Conservation (phyloP, 1,140 invertebrate genomes). For the Whitmania pigra region DNA sequence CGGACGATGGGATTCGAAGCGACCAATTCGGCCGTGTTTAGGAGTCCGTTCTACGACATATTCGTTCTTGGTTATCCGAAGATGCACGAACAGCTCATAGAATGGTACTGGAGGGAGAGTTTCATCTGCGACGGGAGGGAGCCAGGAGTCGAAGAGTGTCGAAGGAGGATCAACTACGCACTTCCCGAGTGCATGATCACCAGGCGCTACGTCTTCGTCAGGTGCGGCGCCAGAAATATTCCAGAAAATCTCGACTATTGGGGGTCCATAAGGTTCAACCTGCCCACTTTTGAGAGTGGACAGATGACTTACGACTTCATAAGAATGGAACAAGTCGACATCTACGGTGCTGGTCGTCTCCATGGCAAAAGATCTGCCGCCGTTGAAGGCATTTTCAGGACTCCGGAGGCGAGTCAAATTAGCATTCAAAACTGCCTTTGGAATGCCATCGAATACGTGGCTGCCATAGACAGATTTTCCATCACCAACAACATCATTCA, state of each 20-base stretch:
- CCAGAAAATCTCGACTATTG: slow-evolving; percentile 65
- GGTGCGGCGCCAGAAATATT: slow-evolving; percentile 69
- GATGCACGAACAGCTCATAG: slow-evolving; percentile 28
- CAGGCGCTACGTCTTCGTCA: slow-evolving; percentile 76
- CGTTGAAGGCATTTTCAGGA: slow-evolving; percentile 62
- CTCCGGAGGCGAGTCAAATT: slow-evolving; percentile 63
- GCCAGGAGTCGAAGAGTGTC: slow-evolving; percentile 39
- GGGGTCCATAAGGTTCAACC: slow-evolving; percentile 86
- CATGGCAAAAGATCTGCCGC: slow-evolving; percentile 84
- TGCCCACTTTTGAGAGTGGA: slow-evolving; percentile 65
- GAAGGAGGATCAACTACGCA: slow-evolving; percentile 49
- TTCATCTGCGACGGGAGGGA: slow-evolving; percentile 71
- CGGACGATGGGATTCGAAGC: slow-evolving; percentile 77
- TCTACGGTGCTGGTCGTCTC: slow-evolving; percentile 84
- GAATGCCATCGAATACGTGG: slow-evolving; percentile 81
- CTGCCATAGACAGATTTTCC: slow-evolving; percentile 53
- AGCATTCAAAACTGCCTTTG: slow-evolving; percentile 70
- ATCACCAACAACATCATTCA: slow-evolving; percentile 52
- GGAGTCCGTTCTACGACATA: slow-evolving; percentile 37
- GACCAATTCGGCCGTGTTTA: slow-evolving; percentile 56
- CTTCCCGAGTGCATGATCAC: slow-evolving; percentile 54
- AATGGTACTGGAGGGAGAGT: slow-evolving; percentile 79
- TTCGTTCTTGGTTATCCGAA: slow-evolving; percentile 34
- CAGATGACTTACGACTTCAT: slow-evolving; percentile 51
- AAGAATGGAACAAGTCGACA: slow-evolving; percentile 65